Percentiles rank a stretch among this genome's conserved stretches.
Conservation (phyloP, 2,888 invertebrate species). For the Calameuta filiformis region DNA sequence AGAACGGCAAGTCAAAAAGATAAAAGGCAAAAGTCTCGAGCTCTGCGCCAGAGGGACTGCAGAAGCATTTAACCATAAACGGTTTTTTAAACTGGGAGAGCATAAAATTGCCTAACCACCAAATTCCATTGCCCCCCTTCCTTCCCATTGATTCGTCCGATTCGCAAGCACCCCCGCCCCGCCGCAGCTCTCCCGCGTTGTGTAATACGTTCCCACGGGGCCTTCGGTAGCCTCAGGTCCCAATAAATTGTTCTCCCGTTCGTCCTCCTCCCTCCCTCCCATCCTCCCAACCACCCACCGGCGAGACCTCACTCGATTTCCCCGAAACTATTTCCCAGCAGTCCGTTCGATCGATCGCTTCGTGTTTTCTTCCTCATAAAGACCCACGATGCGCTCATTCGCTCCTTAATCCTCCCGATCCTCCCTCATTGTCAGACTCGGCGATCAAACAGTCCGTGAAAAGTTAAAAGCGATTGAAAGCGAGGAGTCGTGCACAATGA, state of each 20-base stretch:
- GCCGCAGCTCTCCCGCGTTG: background rate
- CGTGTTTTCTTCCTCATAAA: slow-evolving; percentile 61
- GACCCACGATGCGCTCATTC: slow-evolving; percentile 33
- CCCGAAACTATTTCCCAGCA: slow-evolving; percentile 56
- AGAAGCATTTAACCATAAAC: slow-evolving; percentile 64
- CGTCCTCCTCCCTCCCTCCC: background rate
- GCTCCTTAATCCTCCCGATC: background rate
- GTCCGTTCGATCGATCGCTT: slow-evolving; percentile 58
- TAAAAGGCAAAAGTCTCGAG: no score
- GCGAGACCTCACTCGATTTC: slow-evolving; percentile 46
- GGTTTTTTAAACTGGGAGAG: slow-evolving; percentile 65
- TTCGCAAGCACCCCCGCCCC: slow-evolving; percentile 19
- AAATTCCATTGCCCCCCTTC: slow-evolving; percentile 41
- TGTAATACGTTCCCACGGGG: no score
- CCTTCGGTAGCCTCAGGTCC: no score
- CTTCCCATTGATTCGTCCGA: slow-evolving; percentile 52
- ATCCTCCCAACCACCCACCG: background rate
- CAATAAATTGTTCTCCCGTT: background rate
- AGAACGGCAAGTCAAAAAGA: no score
- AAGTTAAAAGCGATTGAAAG: no score
- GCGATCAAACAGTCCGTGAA: background rate
- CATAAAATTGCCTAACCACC: slow-evolving; percentile 65
- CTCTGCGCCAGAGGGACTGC: slow-evolving; percentile 22
- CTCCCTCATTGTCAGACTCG: background rate
- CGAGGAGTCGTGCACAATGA: no score